Base-by-base conservation (phyloP, 1,140 invertebrate species). In the Protaetia brevitarsis region DNA sequence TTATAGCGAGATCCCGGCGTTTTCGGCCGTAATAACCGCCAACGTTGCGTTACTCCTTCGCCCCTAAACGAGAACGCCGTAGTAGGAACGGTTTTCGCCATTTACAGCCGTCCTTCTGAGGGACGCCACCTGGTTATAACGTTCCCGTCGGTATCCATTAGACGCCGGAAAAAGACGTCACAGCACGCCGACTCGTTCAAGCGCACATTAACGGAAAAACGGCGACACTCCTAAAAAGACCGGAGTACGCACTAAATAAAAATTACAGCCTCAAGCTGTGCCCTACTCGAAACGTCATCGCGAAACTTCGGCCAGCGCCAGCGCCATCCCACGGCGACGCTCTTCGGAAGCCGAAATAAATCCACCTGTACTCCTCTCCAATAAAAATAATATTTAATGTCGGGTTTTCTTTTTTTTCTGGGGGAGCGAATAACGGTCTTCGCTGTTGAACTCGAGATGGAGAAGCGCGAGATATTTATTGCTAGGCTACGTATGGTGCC, bases 261-360 rank as follows among this genome's bases (percentile, higher is more conserved):
- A 51, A 51, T 51, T 51, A 51, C 41, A 51, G 41, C 11, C 41
- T 51, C 41, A 51, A 51, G 41, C 41, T 51, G 41, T 51, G 41
- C 37, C n/a, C 41, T 23, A 11, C 19, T 51, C 6, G 41, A 7
- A 51, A n/a, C n/a, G n/a, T 51, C 21, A 23, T 10, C 8, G 41
- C 19, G 19, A 51, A 10, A 23, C 41, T n/a, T n/a, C n/a, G n/a
- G 3, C 16, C 41, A n/a, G 8, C 21, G 6, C 13, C 19, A 23
- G n/a, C 41, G 41, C 4, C 19, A 19, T 51, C 26, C 41, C 7
- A 21, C 2, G 16, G 19, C 21, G 19, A n/a, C n/a, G n/a, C n/a
- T n/a, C n/a, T n/a, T n/a, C n/a, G n/a, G 19, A 23, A 34, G 13
- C 31, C 31, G 1, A 51, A 16, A 10, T 51, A 23, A 51, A 51